phyloP scores from a whole-genome alignment of 92 coral and sea anemone genomes.

The Actinostola sp. region DNA sequence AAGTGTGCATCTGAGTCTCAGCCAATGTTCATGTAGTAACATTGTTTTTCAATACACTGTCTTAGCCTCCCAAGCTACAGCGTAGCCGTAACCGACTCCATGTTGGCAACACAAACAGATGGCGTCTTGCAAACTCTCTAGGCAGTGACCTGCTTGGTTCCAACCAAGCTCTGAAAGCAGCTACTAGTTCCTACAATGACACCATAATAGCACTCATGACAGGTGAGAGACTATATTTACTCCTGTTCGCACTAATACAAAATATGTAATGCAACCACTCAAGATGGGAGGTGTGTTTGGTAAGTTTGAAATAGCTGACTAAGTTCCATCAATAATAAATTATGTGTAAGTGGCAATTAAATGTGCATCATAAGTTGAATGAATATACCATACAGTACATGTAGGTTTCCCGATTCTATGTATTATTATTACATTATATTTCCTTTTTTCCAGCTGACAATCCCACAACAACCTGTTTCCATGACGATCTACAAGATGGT shows the following conservation, averaged over 20 bases:
- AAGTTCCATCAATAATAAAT: no score
- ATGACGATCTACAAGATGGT: conserved; percentile 41
- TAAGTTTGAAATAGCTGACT: no score
- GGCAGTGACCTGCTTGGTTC: conserved; percentile 93
- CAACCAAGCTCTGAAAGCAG: conserved; percentile 90
- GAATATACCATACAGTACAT: no score
- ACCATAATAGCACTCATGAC: conserved; percentile 72
- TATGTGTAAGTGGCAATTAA: no score
- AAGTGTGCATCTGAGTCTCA: no score
- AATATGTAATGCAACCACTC: no score
- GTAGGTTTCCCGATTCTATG: no score
- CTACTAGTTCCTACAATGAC: conserved; percentile 81
- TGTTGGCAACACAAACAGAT: conserved; percentile 93
- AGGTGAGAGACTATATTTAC: conserved; percentile 19
- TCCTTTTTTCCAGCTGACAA: conserved; percentile 67
- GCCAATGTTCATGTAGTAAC: no score
- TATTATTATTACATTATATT: no score
- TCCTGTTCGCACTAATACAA: not conserved
- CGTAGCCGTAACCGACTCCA: conserved; percentile 85
- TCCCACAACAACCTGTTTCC: conserved; percentile 74
- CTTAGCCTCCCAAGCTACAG: conserved; percentile 82
- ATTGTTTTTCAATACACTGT: not conserved
- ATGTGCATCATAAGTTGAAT: no score
- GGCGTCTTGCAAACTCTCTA: conserved; percentile 84
- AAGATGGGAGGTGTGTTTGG: no score